Conservation (phyloP, 1,140 invertebrate species). For the Zeugodacus cucurbitae region DNA sequence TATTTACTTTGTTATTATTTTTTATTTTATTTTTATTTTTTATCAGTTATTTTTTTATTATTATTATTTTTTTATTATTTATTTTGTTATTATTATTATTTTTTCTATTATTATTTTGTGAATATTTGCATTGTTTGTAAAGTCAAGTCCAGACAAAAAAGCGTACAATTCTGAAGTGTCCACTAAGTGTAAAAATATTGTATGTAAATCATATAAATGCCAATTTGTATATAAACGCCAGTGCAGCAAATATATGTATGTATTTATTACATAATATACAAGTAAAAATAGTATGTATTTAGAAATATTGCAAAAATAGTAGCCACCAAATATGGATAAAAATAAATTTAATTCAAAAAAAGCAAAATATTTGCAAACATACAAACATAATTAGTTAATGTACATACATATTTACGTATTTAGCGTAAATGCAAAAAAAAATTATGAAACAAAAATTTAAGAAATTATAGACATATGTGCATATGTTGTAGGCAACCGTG, state of each 20-base stretch:
- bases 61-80: too few relatives aligned
- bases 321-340: neutral
- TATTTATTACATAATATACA: neutral
- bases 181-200: neutral
- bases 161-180: conserved; percentile 37
- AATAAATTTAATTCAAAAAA: neutral
- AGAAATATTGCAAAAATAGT: neutral
- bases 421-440: too few relatives aligned
- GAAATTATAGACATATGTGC: too few relatives aligned
- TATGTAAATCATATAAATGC: neutral
- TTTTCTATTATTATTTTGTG: too few relatives aligned
- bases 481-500: neutral
- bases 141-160: neutral
- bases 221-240: neutral
- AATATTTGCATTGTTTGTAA: neutral
- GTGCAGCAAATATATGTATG: neutral
- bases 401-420: neutral
- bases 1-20: too few relatives aligned
- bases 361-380: too few relatives aligned
- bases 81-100: too few relatives aligned
- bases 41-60: too few relatives aligned
- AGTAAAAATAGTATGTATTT: neutral
- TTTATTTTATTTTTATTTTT: too few relatives aligned
- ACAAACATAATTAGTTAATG: neutral
- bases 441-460: too few relatives aligned